A percentile compares a stretch with the other conserved stretches of the same genome.
phyloP scores from a whole-genome alignment of 2,888 invertebrate species.

The Pocota personata region DNA sequence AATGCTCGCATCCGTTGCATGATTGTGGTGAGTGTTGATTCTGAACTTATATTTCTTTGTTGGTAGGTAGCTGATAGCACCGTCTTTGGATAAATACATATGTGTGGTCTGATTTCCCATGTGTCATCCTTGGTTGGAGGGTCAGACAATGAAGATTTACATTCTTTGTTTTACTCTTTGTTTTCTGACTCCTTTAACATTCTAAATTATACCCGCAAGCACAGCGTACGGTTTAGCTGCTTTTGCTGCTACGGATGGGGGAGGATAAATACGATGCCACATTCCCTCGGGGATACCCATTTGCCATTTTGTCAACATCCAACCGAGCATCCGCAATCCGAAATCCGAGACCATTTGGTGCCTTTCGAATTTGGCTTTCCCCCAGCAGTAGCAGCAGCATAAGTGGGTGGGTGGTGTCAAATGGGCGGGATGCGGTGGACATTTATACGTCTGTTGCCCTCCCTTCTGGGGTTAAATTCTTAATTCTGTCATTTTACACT shows the following conservation, averaged over 20 bases:
- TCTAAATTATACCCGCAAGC: slow-evolving; percentile 64
- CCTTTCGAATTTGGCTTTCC: slow-evolving; percentile 56
- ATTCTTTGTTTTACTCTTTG: slow-evolving; percentile 48
- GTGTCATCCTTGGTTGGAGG: slow-evolving; percentile 66
- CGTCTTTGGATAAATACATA: slow-evolving; percentile 13
- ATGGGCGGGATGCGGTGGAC: slow-evolving; percentile 46
- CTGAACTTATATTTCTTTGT: slow-evolving; percentile 14
- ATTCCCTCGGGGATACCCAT: slow-evolving; percentile 61
- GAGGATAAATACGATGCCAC: slow-evolving; percentile 52
- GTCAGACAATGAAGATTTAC: slow-evolving; percentile 71
- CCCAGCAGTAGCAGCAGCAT: not conserved
- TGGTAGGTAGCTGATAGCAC: not conserved
- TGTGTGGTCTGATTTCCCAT: slow-evolving; percentile 75
- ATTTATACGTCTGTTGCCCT: slow-evolving; percentile 29
- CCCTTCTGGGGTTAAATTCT: slow-evolving; percentile 67
- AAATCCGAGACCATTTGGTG: slow-evolving; percentile 67
- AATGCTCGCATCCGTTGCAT: slow-evolving; percentile 85
- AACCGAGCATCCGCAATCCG: slow-evolving; percentile 57
- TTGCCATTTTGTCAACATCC: slow-evolving; percentile 70
- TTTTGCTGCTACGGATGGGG: slow-evolving; percentile 4
- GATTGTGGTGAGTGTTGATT: slow-evolving; percentile 83
- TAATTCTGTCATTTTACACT: slow-evolving; percentile 67
- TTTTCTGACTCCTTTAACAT: slow-evolving; percentile 56
- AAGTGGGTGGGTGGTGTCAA: slow-evolving; percentile 45
- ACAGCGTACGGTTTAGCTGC: slow-evolving; percentile 27